Conservation (phyloP, 2,113 vertebrate genomes). For the Ariopsis seemanni region DNA sequence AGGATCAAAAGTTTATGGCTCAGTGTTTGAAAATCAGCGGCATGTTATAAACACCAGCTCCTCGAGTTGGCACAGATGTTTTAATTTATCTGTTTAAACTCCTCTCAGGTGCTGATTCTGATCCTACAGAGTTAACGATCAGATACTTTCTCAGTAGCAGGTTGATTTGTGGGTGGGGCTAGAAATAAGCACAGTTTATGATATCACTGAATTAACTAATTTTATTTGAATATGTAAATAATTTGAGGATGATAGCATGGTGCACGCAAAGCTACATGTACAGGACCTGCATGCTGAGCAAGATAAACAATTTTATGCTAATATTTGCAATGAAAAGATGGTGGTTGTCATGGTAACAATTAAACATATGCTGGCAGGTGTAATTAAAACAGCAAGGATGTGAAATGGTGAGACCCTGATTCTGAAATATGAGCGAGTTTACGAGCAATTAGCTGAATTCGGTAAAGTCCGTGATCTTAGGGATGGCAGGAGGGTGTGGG, state of each 20-base stretch:
- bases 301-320: not conserved
- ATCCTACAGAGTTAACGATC: not conserved
- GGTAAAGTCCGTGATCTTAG: not conserved
- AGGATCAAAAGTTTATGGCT: not conserved
- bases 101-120: not conserved
- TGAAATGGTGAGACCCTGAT: not conserved
- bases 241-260: not conserved
- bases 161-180: not conserved
- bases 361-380: not conserved
- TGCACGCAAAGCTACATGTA: not conserved
- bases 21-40: not conserved
- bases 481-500: not conserved
- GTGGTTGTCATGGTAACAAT: not conserved
- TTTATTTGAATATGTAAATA: not conserved
- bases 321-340: not conserved
- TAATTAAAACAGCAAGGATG: not conserved
- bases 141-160: not conserved
- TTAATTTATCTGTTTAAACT: not conserved
- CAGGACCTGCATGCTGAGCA: not conserved
- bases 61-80: not conserved
- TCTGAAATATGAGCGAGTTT: not conserved
- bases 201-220: not conserved
- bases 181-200: not conserved
- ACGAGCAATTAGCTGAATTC: not conserved
- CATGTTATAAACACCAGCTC: not conserved